phyloP scores from a whole-genome alignment of 2,888 invertebrate genomes.

The Amblyjoppa fuscipennis region DNA sequence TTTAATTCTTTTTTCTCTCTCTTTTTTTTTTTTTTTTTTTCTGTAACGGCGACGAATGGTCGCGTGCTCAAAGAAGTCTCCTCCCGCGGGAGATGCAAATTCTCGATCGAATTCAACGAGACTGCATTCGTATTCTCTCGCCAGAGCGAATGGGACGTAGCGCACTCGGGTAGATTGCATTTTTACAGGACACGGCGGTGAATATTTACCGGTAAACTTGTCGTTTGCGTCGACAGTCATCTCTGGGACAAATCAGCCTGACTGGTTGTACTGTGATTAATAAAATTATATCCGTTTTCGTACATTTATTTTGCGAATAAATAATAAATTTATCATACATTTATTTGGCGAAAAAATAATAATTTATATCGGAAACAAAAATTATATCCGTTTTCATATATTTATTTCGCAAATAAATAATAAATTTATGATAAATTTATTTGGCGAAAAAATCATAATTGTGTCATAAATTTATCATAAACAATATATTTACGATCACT shows the following conservation, averaged over 20 bases:
- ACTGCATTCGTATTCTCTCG: background rate
- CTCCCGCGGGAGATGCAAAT: background rate
- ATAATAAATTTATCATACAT: background rate
- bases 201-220: background rate
- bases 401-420: background rate
- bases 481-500: too few species aligned
- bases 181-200: background rate
- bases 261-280: too few species aligned
- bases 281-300: background rate
- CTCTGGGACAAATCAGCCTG: too few species aligned
- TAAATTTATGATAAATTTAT: background rate
- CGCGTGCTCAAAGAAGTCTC: background rate
- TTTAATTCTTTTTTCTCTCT: background rate
- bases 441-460: background rate
- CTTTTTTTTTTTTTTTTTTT: background rate
- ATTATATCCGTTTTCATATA: background rate
- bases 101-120: background rate
- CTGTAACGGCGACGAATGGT: background rate
- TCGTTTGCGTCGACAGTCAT: too few species aligned
- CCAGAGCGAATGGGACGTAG: background rate
- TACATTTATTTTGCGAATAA: too few species aligned
- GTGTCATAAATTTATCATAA: too few species aligned
- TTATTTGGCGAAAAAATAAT: background rate
- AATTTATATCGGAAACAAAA: too few species aligned
- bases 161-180: background rate